Base-by-base conservation (phyloP, 2,888 invertebrate genomes). In the Andrena minutula region DNA sequence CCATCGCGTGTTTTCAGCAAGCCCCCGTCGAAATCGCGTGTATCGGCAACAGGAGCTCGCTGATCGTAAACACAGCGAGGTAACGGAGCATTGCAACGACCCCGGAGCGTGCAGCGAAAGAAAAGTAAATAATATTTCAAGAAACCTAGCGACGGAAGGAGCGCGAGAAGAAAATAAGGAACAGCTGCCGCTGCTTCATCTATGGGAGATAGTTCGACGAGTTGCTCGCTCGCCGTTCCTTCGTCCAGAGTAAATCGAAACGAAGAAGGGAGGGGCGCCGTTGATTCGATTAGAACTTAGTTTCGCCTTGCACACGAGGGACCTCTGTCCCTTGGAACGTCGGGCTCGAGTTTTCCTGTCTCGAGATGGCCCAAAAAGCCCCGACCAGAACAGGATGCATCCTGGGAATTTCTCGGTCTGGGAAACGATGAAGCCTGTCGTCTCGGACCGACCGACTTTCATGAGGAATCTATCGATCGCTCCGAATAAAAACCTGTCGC, bases 221-320 rank as follows among this genome's bases (percentile, higher is more conserved):
- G 88, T 84, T 84, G 53, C 75, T 53, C 60, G 51, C 66, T 79
- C 79, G 71, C 72, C 66, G 69, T 51, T n/a, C 35, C 63, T 49
- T 56, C 61, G 85, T 68, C 69, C 70, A 66, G 86, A 86, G 86
- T 84, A 86, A 89, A 90, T 90, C 91, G 91, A 86, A 86, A 85
- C 82, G 41, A 41, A 41, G 41, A 16, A 16, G 16, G 16, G 4
- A 80, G 83, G 88, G 86, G 85, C 87, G 83, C 72, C 78, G 86
- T 85, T 91, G 91, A 90, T 90, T 91, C 90, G 90, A 90, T 90
- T 90, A 90, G 87, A 90, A 90, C 83, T 91, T 90, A 86, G 90
- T 86, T 86, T 84, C 85, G 68, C 79, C 87, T 81, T 75, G 88
- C 88, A 88, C 90, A 86, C 86, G 68, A 81, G 90, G 90, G 89